A percentile compares a stretch with the other conserved stretches of the same genome.
Evolutionary conservation across 2,888 invertebrate species (phyloP).

Genomic region (Drosophila mettleri): DNA sequence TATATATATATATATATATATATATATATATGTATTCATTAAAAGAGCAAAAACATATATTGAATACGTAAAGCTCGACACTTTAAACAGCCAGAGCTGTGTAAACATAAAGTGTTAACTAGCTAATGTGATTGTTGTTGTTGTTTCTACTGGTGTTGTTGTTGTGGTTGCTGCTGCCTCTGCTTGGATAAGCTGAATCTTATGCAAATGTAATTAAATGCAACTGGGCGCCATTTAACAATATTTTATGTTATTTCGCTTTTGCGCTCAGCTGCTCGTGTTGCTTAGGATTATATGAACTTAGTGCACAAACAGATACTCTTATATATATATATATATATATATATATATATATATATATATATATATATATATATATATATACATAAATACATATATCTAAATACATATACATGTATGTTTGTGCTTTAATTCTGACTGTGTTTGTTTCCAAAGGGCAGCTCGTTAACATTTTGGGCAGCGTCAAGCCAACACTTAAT

Average conservation of each 20-base stretch:
- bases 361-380: constrained; percentile 6
- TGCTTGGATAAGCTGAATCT: constrained; percentile 71
- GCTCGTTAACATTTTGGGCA: constrained; percentile 32
- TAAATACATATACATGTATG: no score
- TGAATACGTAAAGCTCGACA: constrained; percentile 5
- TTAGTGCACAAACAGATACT: constrained; percentile 22
- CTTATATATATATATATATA: not conserved
- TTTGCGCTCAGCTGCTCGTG: constrained; percentile 5
- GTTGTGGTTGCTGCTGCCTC: constrained; percentile 12
- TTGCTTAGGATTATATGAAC: constrained; percentile 46
- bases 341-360: not conserved
- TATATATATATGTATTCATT: not conserved
- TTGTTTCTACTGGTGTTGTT: constrained; percentile 2
- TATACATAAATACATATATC: not conserved
- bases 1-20: not conserved
- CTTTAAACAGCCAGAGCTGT: not conserved
- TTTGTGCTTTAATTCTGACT: no score
- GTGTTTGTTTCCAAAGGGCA: constrained; percentile 10
- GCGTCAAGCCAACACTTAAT: constrained; percentile 37
- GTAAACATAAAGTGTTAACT: constrained; percentile 10
- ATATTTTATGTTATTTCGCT: constrained; percentile 68
- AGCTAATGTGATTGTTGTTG: constrained; percentile 4
- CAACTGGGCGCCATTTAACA: constrained; percentile 69
- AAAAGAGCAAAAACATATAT: constrained; percentile 1
- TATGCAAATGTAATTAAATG: constrained; percentile 78